Evolutionary conservation across 2,888 invertebrate genomes (phyloP).

Genomic region (Scaptomyza reducta): DNA sequence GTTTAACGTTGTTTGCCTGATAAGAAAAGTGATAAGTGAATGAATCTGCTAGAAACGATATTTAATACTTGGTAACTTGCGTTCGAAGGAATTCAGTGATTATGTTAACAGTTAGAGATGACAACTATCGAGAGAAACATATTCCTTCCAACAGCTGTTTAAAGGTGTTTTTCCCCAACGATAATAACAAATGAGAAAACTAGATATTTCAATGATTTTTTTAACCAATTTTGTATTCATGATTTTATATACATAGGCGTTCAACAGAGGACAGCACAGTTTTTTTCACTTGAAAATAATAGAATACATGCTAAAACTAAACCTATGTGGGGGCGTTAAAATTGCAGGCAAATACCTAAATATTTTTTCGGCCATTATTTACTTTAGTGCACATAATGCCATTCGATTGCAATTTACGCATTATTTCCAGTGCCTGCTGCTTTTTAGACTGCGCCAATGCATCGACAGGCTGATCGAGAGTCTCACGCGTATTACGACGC

Average conservation of each 20-base stretch:
- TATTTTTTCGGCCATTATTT: conserved; percentile 22
- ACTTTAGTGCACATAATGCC: conserved; percentile 75
- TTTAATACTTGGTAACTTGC: too few relatives aligned
- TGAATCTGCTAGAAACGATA: neutral
- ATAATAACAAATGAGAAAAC: neutral
- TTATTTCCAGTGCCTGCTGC: conserved; percentile 62
- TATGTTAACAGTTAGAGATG: conserved; percentile 9
- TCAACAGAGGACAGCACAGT: neutral
- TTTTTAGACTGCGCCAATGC: conserved; percentile 18
- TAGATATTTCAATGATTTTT: too few relatives aligned
- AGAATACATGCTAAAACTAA: neutral
- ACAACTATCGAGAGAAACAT: neutral
- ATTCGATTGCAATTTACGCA: conserved; percentile 78
- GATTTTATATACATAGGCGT: neutral
- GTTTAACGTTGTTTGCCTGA: neutral
- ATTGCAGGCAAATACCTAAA: neutral
- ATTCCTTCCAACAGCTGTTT: conserved; percentile 18
- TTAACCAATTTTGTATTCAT: too few relatives aligned
- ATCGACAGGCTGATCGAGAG: neutral
- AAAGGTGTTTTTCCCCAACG: neutral
- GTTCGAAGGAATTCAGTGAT: neutral
- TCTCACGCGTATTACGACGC: conserved; percentile 47
- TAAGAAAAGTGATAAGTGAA: neutral
- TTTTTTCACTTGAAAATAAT: neutral
- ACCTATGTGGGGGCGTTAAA: neutral